Evolutionary conservation across 1,140 invertebrate species (phyloP), one percentile per base, ranked within the genome.

Genomic region (Macrobrachium rosenbergii): DNA sequence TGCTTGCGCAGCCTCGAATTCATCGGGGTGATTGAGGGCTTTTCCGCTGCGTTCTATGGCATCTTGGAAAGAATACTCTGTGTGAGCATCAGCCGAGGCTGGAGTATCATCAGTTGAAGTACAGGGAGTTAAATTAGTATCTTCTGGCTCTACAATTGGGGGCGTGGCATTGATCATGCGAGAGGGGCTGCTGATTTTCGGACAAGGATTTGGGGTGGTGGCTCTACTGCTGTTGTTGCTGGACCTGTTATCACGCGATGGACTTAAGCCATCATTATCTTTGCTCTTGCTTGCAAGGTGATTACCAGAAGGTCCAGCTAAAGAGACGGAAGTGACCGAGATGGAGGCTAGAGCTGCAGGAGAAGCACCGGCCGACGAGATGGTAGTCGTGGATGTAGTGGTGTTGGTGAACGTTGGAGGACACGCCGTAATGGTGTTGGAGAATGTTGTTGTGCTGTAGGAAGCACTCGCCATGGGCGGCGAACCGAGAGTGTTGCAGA

Each of bases 131-230:
- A 77, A 58, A 5, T 77, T 21, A 0, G 45, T 77, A 43, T 77
- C 75, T 58, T 77, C 75, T 14, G 75, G 75, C 11, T 58, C 75
- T 77, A 77, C 75, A n/a, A 77, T 28, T 58, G 75, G 75, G 43
- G 75, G 75, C 19, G 45, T 77, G 2, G 23, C 14, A 58, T 77
- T 17, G 19, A 21, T 58, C 19, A n/a, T 45, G 12, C 14, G 2
- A 52, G 72, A 10, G 7, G 28, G 72, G 16, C 37, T 45, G 72
- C 28, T 45, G 72, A 17, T 7, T 17, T 28, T 72, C 5, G 19
- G 19, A 12, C 43, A 23, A 16, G 23, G 21, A 2, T 23, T 43
- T 45, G 72, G 8, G 10, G 37, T 75, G 0, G n/a, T 23, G 6
- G 14, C 19, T 45, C 72, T 75, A 2, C 28, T 45, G 19, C 12